These are phyloP conservation scores for Acipenser transmontanus DNA, from an alignment of 2,797 vertebrate genomes.

Conservation along the genomic window DNA sequence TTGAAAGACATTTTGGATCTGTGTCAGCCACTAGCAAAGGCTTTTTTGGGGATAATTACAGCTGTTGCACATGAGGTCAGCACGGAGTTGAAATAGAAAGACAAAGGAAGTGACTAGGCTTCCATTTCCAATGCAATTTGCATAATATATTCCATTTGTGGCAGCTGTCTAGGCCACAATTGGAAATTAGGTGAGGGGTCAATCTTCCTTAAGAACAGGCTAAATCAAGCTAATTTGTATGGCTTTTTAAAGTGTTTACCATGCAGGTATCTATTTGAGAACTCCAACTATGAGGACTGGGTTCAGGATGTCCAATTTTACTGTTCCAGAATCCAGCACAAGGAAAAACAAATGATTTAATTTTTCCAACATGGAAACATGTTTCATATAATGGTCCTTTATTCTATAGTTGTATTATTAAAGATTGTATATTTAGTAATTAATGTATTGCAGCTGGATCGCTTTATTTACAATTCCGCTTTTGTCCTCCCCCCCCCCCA, in stretches of 20 bases:
- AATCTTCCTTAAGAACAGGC: background rate
- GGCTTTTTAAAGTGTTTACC: too few species aligned
- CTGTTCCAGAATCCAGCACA: too few species aligned
- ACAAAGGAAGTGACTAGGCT: background rate
- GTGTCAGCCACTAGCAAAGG: background rate
- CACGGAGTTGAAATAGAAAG: background rate
- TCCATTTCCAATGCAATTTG: conserved; percentile 2
- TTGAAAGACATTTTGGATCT: background rate
- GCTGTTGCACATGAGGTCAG: background rate
- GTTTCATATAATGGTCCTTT: too few species aligned
- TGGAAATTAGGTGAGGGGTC: conserved; percentile 9
- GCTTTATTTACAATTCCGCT: background rate
- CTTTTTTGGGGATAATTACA: background rate
- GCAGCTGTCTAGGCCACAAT: background rate
- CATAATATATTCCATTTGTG: conserved; percentile 12
- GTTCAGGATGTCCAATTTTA: too few species aligned
- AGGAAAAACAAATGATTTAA: too few species aligned
- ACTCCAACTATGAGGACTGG: too few species aligned
- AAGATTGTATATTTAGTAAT: conserved; percentile 2
- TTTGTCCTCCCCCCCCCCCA: background rate
- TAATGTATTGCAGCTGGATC: background rate
- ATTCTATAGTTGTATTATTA: conserved; percentile 13
- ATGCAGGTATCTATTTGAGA: too few species aligned
- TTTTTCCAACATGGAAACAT: too few species aligned
- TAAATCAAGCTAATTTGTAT: too few species aligned